A percentile compares a stretch with the other conserved stretches of the same genome.
Conservation (phyloP, 2,888 invertebrate species). For the Leptinotarsa rubiginosa region DNA sequence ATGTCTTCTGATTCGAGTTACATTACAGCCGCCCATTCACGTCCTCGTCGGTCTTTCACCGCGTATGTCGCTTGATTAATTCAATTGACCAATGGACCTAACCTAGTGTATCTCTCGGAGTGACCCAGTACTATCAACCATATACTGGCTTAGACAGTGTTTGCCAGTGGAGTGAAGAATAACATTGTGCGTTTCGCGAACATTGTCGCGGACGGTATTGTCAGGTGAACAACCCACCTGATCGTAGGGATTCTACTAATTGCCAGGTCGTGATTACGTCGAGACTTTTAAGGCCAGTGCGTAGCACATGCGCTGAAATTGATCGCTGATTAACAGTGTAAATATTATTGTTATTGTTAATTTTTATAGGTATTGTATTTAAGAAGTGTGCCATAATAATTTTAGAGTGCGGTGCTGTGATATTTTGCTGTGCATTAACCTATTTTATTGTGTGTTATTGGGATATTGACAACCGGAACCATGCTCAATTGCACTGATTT, state of each 20-base stretch:
- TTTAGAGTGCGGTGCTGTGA: not conserved
- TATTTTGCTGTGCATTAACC: slow-evolving; percentile 1
- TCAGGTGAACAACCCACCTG: slow-evolving; percentile 18
- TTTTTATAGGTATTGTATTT: not conserved
- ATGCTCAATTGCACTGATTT: slow-evolving; percentile 84
- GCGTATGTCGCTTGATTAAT: slow-evolving; percentile 32
- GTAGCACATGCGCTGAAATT: slow-evolving; percentile 3
- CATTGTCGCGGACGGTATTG: slow-evolving; percentile 48
- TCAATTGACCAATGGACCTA: slow-evolving; percentile 48
- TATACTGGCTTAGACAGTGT: slow-evolving; percentile 53
- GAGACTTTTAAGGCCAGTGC: slow-evolving; percentile 9
- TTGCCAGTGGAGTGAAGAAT: slow-evolving; percentile 37
- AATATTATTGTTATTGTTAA: slow-evolving; percentile 18
- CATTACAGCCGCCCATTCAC: slow-evolving; percentile 49
- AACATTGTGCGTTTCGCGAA: slow-evolving; percentile 41
- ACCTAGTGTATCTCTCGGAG: slow-evolving; percentile 54
- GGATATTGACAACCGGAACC: slow-evolving; percentile 40
- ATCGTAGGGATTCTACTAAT: slow-evolving; percentile 18
- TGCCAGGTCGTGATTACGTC: not conserved
- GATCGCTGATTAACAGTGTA: slow-evolving; percentile 3
- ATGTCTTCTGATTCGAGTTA: slow-evolving; percentile 56
- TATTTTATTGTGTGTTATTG: slow-evolving; percentile 16
- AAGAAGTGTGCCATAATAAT: slow-evolving; percentile 13
- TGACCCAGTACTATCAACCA: slow-evolving; percentile 58
- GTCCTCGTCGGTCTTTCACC: slow-evolving; percentile 29